A percentile compares a stretch with the other conserved stretches of the same genome.
These are phyloP conservation scores for Ophiodon elongatus DNA, from an alignment of 2,113 vertebrate genomes.

Conservation along the genomic window DNA sequence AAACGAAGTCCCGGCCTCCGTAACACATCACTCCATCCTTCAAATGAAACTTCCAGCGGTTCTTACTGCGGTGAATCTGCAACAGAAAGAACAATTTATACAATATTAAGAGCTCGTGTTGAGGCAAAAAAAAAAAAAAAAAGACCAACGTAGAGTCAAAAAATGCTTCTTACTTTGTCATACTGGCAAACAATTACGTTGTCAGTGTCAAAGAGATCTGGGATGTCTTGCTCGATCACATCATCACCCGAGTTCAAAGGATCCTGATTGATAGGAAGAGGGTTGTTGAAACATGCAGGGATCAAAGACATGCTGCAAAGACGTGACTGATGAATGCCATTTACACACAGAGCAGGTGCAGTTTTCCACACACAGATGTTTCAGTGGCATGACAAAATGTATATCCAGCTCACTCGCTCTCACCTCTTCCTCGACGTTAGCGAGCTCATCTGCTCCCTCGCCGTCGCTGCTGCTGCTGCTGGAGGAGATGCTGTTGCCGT, in stretches of 20 bases:
- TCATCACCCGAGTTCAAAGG: constrained; percentile 97
- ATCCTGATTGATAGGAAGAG: constrained; percentile 82
- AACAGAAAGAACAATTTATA: constrained; percentile 5
- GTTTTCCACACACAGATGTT: neutral
- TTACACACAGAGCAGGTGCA: neutral
- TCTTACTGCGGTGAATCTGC: constrained; percentile 97
- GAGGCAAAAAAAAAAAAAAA: neutral
- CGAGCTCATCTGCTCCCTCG: constrained; percentile 82
- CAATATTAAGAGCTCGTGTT: neutral
- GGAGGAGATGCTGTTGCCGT: constrained; percentile 80
- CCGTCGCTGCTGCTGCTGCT: constrained; percentile 80
- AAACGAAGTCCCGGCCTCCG: constrained; percentile 93
- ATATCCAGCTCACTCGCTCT: neutral
- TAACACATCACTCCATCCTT: constrained; percentile 97
- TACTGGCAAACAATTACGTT: constrained; percentile 98
- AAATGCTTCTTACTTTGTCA: constrained; percentile 90
- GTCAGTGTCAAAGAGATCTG: constrained; percentile 96
- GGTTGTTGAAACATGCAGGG: neutral
- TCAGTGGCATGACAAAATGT: neutral
- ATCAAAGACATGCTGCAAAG: neutral
- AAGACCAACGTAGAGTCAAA: neutral
- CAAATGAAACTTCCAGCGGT: constrained; percentile 98
- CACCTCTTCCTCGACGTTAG: constrained; percentile 84
- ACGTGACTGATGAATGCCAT: neutral
- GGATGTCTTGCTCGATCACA: constrained; percentile 94